Evolutionary conservation across 2,888 invertebrate species (phyloP).

Genomic region (Phymatocera aterrima): DNA sequence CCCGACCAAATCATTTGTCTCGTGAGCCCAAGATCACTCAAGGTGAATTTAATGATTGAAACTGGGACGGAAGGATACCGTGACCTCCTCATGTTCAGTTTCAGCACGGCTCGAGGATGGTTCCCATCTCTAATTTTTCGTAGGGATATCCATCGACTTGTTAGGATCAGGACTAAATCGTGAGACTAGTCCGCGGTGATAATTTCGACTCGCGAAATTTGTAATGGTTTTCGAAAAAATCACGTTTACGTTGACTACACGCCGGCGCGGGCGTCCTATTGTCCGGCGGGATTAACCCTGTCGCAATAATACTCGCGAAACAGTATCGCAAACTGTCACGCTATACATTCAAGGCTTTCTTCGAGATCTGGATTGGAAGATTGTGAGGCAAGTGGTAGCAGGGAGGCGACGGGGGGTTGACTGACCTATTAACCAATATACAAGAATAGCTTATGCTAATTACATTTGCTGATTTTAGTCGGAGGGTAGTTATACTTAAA

Average conservation of each 20-base stretch:
- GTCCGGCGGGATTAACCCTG: slow-evolving; percentile 8
- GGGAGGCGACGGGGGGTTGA: slow-evolving; percentile 40
- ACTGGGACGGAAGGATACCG: no score
- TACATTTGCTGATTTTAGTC: slow-evolving; percentile 41
- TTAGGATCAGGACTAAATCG: background rate
- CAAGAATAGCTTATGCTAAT: slow-evolving; percentile 51
- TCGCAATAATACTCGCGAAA: background rate
- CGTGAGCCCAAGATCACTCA: no score
- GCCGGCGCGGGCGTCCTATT: background rate
- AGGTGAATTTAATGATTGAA: no score
- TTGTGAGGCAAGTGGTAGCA: slow-evolving; percentile 26
- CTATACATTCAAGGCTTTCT: slow-evolving; percentile 28
- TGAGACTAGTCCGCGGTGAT: background rate
- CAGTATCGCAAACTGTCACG: slow-evolving; percentile 29
- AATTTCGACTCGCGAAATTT: background rate
- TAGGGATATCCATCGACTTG: background rate
- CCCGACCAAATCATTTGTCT: background rate
- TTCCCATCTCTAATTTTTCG: no score
- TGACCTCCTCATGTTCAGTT: no score
- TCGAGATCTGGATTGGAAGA: slow-evolving; percentile 43
- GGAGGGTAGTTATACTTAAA: no score
- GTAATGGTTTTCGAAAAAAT: background rate
- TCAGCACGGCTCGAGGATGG: no score
- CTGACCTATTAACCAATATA: slow-evolving; percentile 56
- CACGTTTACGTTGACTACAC: background rate